Evolutionary conservation across 2,113 vertebrate genomes (phyloP).

Genomic region (Pseudopodoces humilis): DNA sequence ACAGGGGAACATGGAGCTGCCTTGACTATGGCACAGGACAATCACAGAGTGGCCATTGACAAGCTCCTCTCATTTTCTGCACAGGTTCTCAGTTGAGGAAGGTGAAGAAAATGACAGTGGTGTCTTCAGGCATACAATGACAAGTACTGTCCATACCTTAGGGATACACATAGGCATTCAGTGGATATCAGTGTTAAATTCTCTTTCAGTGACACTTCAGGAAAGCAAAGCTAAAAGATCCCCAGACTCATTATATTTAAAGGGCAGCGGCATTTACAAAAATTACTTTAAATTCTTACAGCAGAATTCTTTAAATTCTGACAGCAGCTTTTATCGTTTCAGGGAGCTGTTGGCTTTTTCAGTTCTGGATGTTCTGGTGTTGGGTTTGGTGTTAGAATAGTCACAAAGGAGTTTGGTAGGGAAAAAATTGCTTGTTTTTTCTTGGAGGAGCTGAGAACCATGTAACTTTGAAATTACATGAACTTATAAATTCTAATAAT

Average conservation of each 20-base stretch:
- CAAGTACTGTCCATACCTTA: not conserved
- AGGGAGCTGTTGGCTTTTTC: not conserved
- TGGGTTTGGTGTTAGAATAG: not conserved
- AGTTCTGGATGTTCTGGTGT: not conserved
- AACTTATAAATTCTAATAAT: not conserved
- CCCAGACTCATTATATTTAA: not conserved
- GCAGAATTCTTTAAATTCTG: not conserved
- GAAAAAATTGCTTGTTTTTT: not conserved
- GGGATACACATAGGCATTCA: not conserved
- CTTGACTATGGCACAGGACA: rapidly evolving
- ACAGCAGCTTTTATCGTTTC: not conserved
- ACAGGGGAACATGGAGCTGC: rapidly evolving
- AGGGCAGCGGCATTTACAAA: not conserved
- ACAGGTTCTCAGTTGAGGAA: not conserved
- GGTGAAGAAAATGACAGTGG: rapidly evolving
- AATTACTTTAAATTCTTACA: not conserved
- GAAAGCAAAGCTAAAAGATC: not conserved
- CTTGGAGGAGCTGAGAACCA: not conserved
- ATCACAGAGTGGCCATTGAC: not conserved
- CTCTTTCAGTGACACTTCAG: not conserved
- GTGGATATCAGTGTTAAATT: not conserved
- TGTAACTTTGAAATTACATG: not conserved
- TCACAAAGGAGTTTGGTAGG: not conserved
- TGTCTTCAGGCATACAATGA: not conserved
- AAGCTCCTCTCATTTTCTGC: not conserved